Evolutionary conservation across 2,797 vertebrate species (phyloP).

Genomic region (Hypotaenidia philippensis): DNA sequence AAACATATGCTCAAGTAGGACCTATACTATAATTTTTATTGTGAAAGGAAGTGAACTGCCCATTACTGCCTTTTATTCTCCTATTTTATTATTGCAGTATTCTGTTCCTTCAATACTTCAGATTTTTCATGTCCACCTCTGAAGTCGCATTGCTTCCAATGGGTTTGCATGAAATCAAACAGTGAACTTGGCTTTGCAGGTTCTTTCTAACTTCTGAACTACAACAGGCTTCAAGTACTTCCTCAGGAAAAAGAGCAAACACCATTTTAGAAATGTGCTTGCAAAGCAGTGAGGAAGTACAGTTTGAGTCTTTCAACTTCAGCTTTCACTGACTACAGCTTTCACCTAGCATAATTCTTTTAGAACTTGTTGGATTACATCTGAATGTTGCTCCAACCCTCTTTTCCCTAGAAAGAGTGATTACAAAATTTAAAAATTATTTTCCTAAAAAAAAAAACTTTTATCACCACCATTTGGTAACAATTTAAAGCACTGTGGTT

Average conservation of each 20-base stretch:
- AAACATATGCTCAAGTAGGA: background rate
- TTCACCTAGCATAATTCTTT: background rate
- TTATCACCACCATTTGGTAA: background rate
- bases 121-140: background rate
- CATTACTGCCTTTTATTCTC: background rate
- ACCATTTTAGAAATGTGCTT: background rate
- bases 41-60: background rate
- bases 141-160: background rate
- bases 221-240: background rate
- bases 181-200: background rate
- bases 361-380: background rate
- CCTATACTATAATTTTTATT: background rate
- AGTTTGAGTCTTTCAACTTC: background rate
- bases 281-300: background rate
- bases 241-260: background rate
- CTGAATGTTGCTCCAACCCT: background rate
- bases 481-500: fast-evolving
- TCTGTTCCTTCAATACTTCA: background rate
- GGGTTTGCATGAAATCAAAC: background rate
- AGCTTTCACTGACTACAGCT: background rate
- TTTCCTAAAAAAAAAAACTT: background rate
- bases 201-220: background rate
- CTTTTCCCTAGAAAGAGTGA: background rate
- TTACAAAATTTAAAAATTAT: background rate
- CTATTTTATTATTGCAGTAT: background rate